phyloP scores from a whole-genome alignment of 1,140 invertebrate species.

The Apolygus lucorum region DNA sequence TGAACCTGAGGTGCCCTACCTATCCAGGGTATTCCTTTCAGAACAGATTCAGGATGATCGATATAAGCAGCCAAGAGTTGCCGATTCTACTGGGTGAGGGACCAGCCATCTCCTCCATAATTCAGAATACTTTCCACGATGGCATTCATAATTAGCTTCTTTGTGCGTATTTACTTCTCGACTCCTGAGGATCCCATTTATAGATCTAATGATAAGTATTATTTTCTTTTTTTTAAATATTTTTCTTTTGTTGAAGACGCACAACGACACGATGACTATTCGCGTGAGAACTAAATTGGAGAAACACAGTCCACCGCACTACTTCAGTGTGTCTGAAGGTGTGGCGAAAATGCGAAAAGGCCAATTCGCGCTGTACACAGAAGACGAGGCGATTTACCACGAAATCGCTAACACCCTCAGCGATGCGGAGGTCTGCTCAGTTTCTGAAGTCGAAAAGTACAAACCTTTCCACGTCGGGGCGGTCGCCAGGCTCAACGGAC shows the following conservation, averaged over 20 bases:
- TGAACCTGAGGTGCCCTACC: too few species aligned
- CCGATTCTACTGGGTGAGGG: too few species aligned
- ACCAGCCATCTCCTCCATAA: too few species aligned
- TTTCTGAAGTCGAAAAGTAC: slow-evolving; percentile 22
- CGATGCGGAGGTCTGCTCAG: slow-evolving; percentile 19
- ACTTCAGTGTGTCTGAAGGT: slow-evolving; percentile 9
- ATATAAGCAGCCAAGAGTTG: too few species aligned
- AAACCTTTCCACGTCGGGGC: slow-evolving; percentile 21
- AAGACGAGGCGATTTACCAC: slow-evolving; percentile 20
- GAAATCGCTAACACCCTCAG: slow-evolving; percentile 10
- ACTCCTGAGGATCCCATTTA: too few species aligned
- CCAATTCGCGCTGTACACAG: slow-evolving; percentile 21
- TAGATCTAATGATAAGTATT: too few species aligned
- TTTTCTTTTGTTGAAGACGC: slow-evolving; percentile 7
- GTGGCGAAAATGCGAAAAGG: slow-evolving; percentile 22
- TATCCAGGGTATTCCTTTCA: too few species aligned
- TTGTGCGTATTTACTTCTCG: too few species aligned
- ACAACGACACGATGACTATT: slow-evolving; percentile 14
- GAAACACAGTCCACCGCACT: slow-evolving; percentile 9
- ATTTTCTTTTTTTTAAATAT: slow-evolving; percentile 7
- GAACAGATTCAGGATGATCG: too few species aligned
- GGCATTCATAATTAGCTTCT: too few species aligned
- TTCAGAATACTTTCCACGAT: too few species aligned
- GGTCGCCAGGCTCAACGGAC: slow-evolving; percentile 15
- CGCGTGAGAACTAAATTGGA: slow-evolving; percentile 9